Conservation (phyloP, 2,113 vertebrate species). For the Elachura formosa region DNA sequence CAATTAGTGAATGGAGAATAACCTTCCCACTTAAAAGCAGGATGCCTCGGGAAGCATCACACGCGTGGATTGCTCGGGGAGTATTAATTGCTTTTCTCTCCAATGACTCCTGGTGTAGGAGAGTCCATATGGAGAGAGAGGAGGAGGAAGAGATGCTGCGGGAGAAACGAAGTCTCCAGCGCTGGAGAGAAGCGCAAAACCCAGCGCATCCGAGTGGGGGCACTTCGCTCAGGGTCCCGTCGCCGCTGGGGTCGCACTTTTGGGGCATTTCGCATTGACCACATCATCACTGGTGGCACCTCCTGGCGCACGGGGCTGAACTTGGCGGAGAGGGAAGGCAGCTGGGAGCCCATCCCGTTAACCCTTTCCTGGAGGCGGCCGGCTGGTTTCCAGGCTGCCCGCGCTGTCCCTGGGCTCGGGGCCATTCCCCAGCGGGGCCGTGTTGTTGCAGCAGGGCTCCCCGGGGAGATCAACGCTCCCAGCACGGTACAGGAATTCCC, state of each 20-base stretch:
- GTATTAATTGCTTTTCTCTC: constrained; percentile 9
- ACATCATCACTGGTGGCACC: accelerated
- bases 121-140: constrained; percentile 40
- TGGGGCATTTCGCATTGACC: not conserved
- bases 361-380: not conserved
- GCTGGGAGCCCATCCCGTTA: not conserved
- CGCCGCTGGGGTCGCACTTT: accelerated
- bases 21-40: not conserved
- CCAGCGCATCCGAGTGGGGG: not conserved
- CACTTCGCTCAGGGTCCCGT: not conserved
- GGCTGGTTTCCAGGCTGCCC: not conserved
- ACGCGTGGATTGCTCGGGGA: not conserved
- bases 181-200: not conserved
- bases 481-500: constrained; percentile 17
- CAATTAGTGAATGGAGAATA: constrained; percentile 62
- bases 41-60: not conserved
- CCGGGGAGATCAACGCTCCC: not conserved
- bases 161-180: not conserved
- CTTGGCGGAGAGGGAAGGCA: not conserved
- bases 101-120: constrained; percentile 19
- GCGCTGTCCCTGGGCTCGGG: not conserved
- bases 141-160: constrained; percentile 10
- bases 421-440: not conserved
- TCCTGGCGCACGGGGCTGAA: not conserved
- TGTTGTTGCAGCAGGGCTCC: not conserved